Evolutionary conservation across 1,140 invertebrate species (phyloP).

Genomic region (Monomorium pharaonis): DNA sequence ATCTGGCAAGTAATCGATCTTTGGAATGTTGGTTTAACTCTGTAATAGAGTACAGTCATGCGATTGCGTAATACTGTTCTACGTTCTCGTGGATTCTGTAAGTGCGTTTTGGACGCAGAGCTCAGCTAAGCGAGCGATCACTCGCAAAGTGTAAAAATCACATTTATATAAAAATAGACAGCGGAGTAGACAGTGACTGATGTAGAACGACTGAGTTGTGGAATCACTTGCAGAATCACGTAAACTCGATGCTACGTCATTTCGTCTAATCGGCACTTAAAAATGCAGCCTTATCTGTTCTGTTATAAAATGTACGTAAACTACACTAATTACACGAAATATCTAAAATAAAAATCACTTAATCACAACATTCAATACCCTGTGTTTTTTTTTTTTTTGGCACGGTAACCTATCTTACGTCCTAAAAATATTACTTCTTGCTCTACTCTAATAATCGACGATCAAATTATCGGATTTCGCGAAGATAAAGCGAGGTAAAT

Average conservation of each 20-base stretch:
- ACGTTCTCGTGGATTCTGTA: slow-evolving; percentile 28
- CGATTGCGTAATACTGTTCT: slow-evolving; percentile 55
- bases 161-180: slow-evolving; percentile 29
- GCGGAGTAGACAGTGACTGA: not conserved
- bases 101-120: not conserved
- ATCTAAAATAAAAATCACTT: slow-evolving; percentile 47
- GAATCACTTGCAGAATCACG: slow-evolving; percentile 13
- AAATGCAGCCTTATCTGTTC: slow-evolving; percentile 1
- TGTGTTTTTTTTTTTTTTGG: slow-evolving; percentile 41
- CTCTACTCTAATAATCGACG: not conserved
- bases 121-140: not conserved
- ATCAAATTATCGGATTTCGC: not conserved
- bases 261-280: slow-evolving; percentile 12
- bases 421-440: not conserved
- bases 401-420: slow-evolving; percentile 6
- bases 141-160: slow-evolving; percentile 3
- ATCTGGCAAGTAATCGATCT: slow-evolving; percentile 37
- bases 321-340: slow-evolving; percentile 43
- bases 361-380: slow-evolving; percentile 69
- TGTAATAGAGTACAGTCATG: slow-evolving; percentile 42
- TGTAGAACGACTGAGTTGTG: not conserved
- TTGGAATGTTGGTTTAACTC: slow-evolving; percentile 49
- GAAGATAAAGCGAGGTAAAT: slow-evolving; percentile 1
- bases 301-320: not conserved
- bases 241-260: slow-evolving; percentile 23